A percentile compares a stretch with the other conserved stretches of the same genome.
Conservation (phyloP, 1,140 invertebrate species). For the Drosophila nebulosa region DNA sequence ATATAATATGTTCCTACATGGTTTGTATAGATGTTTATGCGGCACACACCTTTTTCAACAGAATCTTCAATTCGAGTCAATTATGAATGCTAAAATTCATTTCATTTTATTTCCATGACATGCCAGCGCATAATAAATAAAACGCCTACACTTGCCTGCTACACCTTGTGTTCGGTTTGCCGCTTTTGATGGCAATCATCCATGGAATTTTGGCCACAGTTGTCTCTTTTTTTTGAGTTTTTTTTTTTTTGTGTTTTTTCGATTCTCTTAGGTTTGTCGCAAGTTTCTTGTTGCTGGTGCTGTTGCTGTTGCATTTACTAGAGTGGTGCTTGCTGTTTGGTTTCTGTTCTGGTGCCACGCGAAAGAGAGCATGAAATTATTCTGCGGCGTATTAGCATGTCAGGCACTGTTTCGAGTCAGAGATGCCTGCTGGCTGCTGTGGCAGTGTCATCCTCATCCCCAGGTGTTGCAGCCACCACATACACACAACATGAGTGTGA, state of each 20-base stretch:
- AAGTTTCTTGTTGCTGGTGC: neutral
- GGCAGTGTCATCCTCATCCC: slow-evolving; percentile 1
- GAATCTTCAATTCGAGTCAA: slow-evolving; percentile 2
- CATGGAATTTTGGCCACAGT: slow-evolving; percentile 8
- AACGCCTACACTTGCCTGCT: slow-evolving; percentile 7
- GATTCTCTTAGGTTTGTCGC: neutral
- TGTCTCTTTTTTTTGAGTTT: neutral
- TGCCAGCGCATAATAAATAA: slow-evolving; percentile 9
- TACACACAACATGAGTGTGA: neutral
- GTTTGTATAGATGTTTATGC: neutral
- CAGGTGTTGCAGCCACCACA: slow-evolving; percentile 8
- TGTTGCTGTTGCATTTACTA: neutral
- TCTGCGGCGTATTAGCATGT: slow-evolving; percentile 1
- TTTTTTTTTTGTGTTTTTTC: neutral
- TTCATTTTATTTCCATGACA: slow-evolving; percentile 7
- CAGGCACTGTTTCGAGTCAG: neutral
- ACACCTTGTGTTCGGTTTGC: slow-evolving; percentile 1
- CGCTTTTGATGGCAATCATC: slow-evolving; percentile 8
- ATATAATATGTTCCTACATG: neutral
- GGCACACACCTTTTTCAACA: slow-evolving; percentile 1
- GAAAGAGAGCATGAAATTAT: slow-evolving; percentile 1
- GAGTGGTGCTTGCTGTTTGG: neutral
- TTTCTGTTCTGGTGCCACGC: neutral
- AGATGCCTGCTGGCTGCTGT: slow-evolving; percentile 1
- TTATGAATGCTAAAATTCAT: slow-evolving; percentile 12